Evolutionary conservation across 2,888 invertebrate species (phyloP).

Genomic region (Rhabditoides inermis): DNA sequence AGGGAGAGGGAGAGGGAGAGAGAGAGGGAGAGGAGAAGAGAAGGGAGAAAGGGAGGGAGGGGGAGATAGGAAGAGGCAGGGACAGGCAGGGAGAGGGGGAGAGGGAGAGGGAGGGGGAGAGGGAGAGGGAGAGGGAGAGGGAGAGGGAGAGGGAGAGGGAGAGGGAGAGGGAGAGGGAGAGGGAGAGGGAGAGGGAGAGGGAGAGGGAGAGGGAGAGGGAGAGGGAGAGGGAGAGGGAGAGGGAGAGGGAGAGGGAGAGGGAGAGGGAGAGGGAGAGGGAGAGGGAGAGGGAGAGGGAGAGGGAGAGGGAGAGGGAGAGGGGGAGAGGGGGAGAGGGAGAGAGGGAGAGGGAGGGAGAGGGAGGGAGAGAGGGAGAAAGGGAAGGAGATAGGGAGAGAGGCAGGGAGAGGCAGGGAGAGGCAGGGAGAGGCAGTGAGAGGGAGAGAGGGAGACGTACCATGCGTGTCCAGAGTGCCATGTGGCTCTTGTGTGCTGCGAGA

Average conservation of each 20-base stretch:
- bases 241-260: background rate
- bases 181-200: slow-evolving; percentile 2
- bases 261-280: background rate
- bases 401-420: no score
- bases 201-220: background rate
- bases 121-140: background rate
- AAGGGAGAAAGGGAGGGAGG: slow-evolving; percentile 11
- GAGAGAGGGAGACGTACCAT: no score
- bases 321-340: slow-evolving; percentile 1
- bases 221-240: background rate
- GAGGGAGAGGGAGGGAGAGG: background rate
- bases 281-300: slow-evolving; percentile 5
- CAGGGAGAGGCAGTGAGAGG: no score
- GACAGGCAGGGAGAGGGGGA: slow-evolving; percentile 9
- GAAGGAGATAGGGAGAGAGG: background rate
- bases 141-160: background rate
- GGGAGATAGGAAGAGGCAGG: slow-evolving; percentile 2
- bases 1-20: background rate
- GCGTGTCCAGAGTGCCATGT: no score
- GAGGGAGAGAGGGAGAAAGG: slow-evolving; percentile 6
- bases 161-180: slow-evolving; percentile 8
- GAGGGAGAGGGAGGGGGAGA: background rate
- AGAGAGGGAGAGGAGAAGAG: background rate
- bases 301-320: background rate
- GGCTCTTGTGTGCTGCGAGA: no score